Base-by-base conservation (phyloP, 2,888 invertebrate species). In the Fissipunctia ypsillon region DNA sequence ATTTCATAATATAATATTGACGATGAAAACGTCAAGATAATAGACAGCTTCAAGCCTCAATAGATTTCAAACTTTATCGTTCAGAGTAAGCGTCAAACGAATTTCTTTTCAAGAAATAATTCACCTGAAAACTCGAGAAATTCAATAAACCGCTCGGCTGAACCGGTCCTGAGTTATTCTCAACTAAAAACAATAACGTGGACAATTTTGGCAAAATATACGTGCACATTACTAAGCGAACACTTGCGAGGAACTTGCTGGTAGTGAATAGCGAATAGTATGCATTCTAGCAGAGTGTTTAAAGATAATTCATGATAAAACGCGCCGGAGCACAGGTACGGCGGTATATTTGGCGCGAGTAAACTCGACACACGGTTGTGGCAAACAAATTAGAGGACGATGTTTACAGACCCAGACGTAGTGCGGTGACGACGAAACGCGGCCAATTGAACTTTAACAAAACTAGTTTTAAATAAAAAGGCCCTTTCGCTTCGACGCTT, bases 351-450 rank as follows among this genome's bases (percentile, higher is more conserved):
- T 76, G 70, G 78, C 76, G 64, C 64, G 76, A 81, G 72, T 69
- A 83, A 80, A 78, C 81, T 76, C 73, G 72, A 78, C 83, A 76
- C 81, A 84, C 81, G 84, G 78, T 80, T 85, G 84, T 68, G 85
- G 89, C 84, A 87, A 89, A 88, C 89, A 86, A 89, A 89, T 89
- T 89, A 88, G 84, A 77, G 81, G 41, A 70, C 76, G 57, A 60
- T 86, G 85, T 89, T 86, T 86, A 81, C 81, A 76, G 28, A 70
- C 59, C 72, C 77, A 73, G 73, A 72, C 69, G 74, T 72, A 78
- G 74, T 76, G 69, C 50, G 61, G 69, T 60, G 64, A 69, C 60
- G 67, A 57, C 52, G 54, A 69, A 64, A 80, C 72, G 67, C 70
- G 57, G 57, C 75, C 75, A 75, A 72, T 73, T 76, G 64, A 66